Evolutionary conservation across 2,113 vertebrate genomes (phyloP).

Genomic region (Erythrocercus mccallii): DNA sequence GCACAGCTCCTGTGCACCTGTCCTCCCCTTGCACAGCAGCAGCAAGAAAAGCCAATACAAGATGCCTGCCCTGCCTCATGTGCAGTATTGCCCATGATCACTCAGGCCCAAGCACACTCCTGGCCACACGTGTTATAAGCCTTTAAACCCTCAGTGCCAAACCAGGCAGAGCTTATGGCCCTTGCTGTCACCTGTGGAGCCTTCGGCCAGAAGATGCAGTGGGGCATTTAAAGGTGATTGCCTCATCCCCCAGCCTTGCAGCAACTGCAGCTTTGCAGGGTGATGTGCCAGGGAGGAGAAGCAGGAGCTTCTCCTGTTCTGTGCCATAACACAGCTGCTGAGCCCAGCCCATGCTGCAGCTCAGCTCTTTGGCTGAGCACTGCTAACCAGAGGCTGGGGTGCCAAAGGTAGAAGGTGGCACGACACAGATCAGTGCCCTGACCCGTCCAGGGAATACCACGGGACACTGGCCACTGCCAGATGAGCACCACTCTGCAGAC

Average conservation of each 20-base stretch:
- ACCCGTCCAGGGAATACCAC: not conserved
- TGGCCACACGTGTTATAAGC: rapidly evolving
- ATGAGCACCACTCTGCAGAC: not conserved
- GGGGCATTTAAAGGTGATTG: not conserved
- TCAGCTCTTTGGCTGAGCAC: not conserved
- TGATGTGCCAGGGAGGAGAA: not conserved
- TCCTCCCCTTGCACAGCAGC: not conserved
- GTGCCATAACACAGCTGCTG: not conserved
- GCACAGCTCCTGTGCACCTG: not conserved
- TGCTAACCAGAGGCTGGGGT: not conserved
- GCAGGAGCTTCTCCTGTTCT: not conserved
- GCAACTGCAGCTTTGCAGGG: not conserved
- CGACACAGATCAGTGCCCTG: not conserved
- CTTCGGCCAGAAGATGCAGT: not conserved
- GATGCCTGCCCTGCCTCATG: rapidly evolving
- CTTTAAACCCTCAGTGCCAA: not conserved
- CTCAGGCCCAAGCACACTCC: not conserved
- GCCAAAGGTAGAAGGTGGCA: not conserved
- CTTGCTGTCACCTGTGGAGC: not conserved
- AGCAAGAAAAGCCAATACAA: not conserved
- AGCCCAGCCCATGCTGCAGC: not conserved
- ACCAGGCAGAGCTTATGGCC: not conserved
- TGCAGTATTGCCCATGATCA: rapidly evolving
- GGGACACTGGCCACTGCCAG: not conserved
- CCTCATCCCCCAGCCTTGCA: not conserved